phyloP scores from a whole-genome alignment of 1,140 invertebrate species.

The Drosophila insularis region DNA sequence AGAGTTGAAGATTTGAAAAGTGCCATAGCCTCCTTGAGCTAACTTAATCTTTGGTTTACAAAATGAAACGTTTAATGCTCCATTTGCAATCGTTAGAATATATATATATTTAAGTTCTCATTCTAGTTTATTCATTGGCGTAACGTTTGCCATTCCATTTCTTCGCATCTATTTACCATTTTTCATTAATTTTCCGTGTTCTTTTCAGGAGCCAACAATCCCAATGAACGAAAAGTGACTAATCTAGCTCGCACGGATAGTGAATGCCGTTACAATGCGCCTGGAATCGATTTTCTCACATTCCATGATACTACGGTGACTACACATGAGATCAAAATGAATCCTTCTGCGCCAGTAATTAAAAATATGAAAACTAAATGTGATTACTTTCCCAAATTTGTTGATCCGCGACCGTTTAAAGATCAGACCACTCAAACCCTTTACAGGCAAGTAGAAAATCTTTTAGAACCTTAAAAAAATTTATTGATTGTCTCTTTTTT shows the following conservation, averaged over 20 bases:
- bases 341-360: slow-evolving; percentile 12
- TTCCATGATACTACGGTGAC: slow-evolving; percentile 24
- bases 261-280: slow-evolving; percentile 55
- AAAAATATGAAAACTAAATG: slow-evolving; percentile 50
- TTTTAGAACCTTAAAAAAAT: background rate
- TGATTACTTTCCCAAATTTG: slow-evolving; percentile 48
- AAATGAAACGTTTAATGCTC: too few relatives aligned
- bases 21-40: too few relatives aligned
- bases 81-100: too few relatives aligned
- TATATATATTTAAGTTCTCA: too few relatives aligned
- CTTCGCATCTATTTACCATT: too few relatives aligned
- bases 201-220: slow-evolving; percentile 57
- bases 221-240: slow-evolving; percentile 38
- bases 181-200: background rate
- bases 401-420: slow-evolving; percentile 42
- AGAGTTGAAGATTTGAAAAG: too few relatives aligned
- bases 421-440: slow-evolving; percentile 68
- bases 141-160: background rate
- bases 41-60: too few relatives aligned
- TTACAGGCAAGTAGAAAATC: slow-evolving; percentile 49
- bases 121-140: too few relatives aligned
- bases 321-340: slow-evolving; percentile 53
- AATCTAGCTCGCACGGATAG: slow-evolving; percentile 60
- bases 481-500: background rate
- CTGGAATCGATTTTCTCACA: slow-evolving; percentile 46